Base-by-base conservation (phyloP, 2,797 vertebrate genomes). In the Microhierax caerulescens region DNA sequence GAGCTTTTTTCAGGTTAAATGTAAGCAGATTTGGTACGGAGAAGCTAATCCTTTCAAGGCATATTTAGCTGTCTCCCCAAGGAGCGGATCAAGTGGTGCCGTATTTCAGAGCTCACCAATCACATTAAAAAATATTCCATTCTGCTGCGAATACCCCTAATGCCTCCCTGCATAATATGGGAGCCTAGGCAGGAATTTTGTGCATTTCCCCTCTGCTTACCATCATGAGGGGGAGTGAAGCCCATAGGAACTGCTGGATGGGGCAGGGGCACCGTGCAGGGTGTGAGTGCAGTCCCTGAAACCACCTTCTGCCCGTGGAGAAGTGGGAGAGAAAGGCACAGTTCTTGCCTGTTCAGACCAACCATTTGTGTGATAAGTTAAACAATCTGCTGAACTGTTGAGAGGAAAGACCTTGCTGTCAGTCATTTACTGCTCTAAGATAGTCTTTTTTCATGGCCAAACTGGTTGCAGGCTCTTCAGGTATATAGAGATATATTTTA, bases 231-330 rank as follows among this genome's bases (percentile, higher is more conserved):
- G 30, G 2, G 8, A 39, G 36, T 5, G 2, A 23, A 70, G 47
- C 13, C 41, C 53, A 2, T 0, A 3, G 37, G 37, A 51, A 37
- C 45, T 22, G 45, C 45, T 6, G 63, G 60, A 23, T 0, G 3
- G 48, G 47, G 43, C 34, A 12, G 47, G 53, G 30, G 10, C 36
- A 14, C 5, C 16, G 50, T 43, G 3, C 43, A 16, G 17, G 36
- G 11, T 19, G 24, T 1, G n/a, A 18, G 57, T 1, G 11, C 7
- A 1, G 9, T 34, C 32, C 43, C 64, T 3, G 0, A 69, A 67
- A 36, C 11, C 43, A 12, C 47, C 28, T 12, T 37, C 32, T 68
- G 30, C 32, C 45, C 5, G 0, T 0, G 0, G 8, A 7, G 19
- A 36, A 28, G 11, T 2, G 3, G 32, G 2, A 16, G 13, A 68